Base-by-base conservation (phyloP, 2,888 invertebrate species). In the Cenopis cana region DNA sequence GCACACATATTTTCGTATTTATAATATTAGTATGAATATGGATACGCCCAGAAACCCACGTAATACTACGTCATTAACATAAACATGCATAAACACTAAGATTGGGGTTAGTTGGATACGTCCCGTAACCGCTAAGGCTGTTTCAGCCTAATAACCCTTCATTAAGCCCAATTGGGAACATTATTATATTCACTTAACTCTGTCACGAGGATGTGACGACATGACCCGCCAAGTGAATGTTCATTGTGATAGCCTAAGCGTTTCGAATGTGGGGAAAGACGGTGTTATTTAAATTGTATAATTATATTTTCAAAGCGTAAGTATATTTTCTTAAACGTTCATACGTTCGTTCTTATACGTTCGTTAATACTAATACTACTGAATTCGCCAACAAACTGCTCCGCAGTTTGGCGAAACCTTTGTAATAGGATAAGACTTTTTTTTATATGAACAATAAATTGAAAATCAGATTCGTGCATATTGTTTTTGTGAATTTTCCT, bases 111-210 rank as follows among this genome's bases (percentile, higher is more conserved):
- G 65, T 65, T 38, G 61, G 50, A 55, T 55, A 61, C 67, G 71
- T 66, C 66, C 54, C 70, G 66, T 67, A 59, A 38, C 55, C 55
- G 67, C 66, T 71, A 67, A 66, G 67, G 61, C 71, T 61, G 55
- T 61, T 60, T 49, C 41, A 61, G 49, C 60, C 46, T 60, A 61
- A 71, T 67, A 71, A 60, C 66, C 67, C 55, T 55, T 67, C 67
- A 71, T 71, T 71, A 67, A 36, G 46, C 67, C 60, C 67, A 71
- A 67, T 71, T 71, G 67, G 67, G 67, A 54, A 61, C 67, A 71
- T 66, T 69, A 71, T 71, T 71, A 71, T 71, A 71, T 71, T 71
- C 71, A 71, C 71, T 71, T 71, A 61, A 54, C 49, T 67, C 71
- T 71, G 71, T 71, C 71, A 71, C 71, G 71, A 71, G 71, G 49